Percentiles rank a stretch among this genome's conserved stretches.
phyloP scores from a whole-genome alignment of 2,113 vertebrate genomes.

The Mola mola region DNA sequence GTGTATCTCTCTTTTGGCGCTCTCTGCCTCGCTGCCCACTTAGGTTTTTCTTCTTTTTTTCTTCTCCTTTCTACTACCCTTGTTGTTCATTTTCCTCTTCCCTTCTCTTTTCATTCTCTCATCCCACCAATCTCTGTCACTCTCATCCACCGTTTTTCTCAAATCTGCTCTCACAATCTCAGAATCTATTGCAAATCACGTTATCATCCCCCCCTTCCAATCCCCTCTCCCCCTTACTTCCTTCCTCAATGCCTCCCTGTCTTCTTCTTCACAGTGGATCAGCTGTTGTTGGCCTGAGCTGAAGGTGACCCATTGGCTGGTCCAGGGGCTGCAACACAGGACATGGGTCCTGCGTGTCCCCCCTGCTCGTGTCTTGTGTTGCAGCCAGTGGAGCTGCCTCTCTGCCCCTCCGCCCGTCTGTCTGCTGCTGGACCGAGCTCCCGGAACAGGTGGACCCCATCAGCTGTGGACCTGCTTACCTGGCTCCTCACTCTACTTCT shows the following conservation, averaged over 20 bases:
- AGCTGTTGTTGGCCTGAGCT: conserved; percentile 37
- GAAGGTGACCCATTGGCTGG: conserved; percentile 77
- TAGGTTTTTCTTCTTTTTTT: too few relatives aligned
- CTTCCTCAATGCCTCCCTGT: conserved; percentile 40
- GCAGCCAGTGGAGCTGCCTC: conserved; percentile 83
- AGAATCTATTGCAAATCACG: conserved; percentile 60
- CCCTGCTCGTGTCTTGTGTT: conserved; percentile 88
- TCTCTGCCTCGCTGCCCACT: conserved; percentile 20
- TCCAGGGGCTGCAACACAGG: conserved; percentile 87
- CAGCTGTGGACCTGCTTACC: conserved; percentile 2
- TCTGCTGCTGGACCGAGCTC: conserved; percentile 16
- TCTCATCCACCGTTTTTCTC: conserved; percentile 31
- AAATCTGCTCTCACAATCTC: conserved; percentile 30
- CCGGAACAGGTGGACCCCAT: conserved; percentile 28
- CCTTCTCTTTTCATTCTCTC: conserved; percentile 5
- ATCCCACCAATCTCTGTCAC: conserved; percentile 14
- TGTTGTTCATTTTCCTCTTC: conserved; percentile 19
- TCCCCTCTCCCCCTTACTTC: conserved; percentile 2
- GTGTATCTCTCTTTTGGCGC: conserved; percentile 44
- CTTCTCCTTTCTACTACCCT: conserved; percentile 28
- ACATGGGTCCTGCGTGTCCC: conserved; percentile 82
- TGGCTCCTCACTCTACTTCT: not conserved
- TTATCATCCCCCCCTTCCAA: conserved; percentile 31
- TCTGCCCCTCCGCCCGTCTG: conserved; percentile 24
- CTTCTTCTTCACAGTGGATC: conserved; percentile 60